These are phyloP conservation scores for Characodon lateralis DNA, from an alignment of 2,797 vertebrate species.

Conservation along the genomic window DNA sequence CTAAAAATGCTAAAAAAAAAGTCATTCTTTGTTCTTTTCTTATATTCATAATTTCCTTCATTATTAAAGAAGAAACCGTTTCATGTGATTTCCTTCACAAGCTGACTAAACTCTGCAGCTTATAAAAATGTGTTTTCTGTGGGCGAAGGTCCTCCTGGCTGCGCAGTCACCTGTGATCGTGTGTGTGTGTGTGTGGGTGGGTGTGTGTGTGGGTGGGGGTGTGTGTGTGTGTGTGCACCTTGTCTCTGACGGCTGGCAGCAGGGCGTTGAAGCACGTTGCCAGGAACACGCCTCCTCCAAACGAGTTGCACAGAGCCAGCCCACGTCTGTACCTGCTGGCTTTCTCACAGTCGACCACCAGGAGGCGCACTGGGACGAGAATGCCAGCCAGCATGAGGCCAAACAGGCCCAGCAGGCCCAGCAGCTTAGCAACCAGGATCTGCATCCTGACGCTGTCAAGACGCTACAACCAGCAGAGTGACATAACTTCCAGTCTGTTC, in stretches of 20 bases:
- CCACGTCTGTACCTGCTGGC: constrained; percentile 78
- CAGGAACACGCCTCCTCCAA: constrained; percentile 92
- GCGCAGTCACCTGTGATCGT: too few relatives aligned
- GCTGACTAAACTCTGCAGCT: too few relatives aligned
- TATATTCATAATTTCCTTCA: too few relatives aligned
- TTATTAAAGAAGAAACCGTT: too few relatives aligned
- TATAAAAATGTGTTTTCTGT: too few relatives aligned
- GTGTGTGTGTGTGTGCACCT: constrained; percentile 42
- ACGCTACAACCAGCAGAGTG: neutral
- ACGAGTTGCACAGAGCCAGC: constrained; percentile 87
- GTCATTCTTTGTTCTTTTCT: too few relatives aligned
- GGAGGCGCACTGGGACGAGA: constrained; percentile 87
- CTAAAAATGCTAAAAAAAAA: too few relatives aligned
- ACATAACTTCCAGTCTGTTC: constrained; percentile 12
- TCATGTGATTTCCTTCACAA: too few relatives aligned
- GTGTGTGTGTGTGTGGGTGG: neutral
- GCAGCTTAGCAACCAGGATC: constrained; percentile 84
- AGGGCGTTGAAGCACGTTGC: constrained; percentile 92
- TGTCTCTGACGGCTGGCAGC: constrained; percentile 67
- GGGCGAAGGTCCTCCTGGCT: neutral
- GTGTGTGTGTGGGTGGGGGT: neutral
- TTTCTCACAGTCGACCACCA: constrained; percentile 83
- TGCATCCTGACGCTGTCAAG: constrained; percentile 72
- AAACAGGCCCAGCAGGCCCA: constrained; percentile 87
- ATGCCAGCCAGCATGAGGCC: constrained; percentile 87